Percentiles rank a stretch among this genome's conserved stretches.
phyloP scores from a whole-genome alignment of 1,140 invertebrate species.

The Cydia amplana region DNA sequence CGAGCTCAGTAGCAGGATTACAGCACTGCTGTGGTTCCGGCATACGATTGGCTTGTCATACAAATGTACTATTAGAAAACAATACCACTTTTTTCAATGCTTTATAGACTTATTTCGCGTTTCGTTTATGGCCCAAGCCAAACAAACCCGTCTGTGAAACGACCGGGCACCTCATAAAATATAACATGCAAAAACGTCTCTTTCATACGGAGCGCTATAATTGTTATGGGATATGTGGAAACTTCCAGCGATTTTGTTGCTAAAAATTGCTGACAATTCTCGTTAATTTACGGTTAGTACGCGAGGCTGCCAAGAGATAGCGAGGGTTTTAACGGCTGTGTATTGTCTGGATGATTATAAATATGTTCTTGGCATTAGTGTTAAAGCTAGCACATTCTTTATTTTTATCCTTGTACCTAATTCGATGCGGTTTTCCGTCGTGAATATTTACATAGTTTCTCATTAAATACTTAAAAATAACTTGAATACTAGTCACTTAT shows the following conservation, averaged over 20 bases:
- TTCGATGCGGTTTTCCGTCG: too few relatives aligned
- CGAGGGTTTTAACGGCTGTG: background rate
- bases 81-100: too few relatives aligned
- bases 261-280: conserved; percentile 23
- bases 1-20: too few relatives aligned
- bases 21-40: too few relatives aligned
- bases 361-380: background rate
- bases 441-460: too few relatives aligned
- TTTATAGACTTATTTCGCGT: too few relatives aligned
- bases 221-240: conserved; percentile 51
- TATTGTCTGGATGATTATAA: background rate
- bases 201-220: conserved; percentile 42
- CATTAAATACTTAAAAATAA: too few relatives aligned
- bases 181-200: conserved; percentile 47
- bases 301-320: conserved; percentile 16
- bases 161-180: conserved; percentile 50
- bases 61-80: too few relatives aligned
- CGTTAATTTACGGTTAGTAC: conserved; percentile 25
- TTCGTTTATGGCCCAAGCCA: conserved; percentile 32
- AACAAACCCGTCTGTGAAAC: conserved; percentile 7
- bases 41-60: too few relatives aligned
- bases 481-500: too few relatives aligned
- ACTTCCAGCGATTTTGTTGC: conserved; percentile 34
- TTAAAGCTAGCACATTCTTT: background rate
- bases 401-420: too few relatives aligned